These are phyloP conservation scores for Indicator maculatus DNA, from an alignment of 2,113 vertebrate genomes.

Conservation along the genomic window DNA sequence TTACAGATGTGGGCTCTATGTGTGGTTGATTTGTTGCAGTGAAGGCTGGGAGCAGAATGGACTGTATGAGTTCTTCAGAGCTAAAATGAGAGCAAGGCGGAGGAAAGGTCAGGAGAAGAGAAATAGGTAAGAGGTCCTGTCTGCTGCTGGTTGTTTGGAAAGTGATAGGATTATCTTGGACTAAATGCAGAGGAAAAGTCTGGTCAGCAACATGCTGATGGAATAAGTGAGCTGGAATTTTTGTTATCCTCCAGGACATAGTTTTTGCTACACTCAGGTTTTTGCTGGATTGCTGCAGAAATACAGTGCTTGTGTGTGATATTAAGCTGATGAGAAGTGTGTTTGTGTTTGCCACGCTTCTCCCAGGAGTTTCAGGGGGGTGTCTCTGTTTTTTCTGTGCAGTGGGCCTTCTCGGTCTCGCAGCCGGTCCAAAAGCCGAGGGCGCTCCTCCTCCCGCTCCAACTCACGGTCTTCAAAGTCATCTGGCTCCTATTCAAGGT, in stretches of 20 bases:
- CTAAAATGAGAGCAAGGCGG: slow-evolving; percentile 95
- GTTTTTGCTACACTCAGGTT: not conserved
- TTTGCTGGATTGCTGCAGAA: not conserved
- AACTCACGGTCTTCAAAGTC: slow-evolving; percentile 94
- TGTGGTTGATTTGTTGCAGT: slow-evolving; percentile 72
- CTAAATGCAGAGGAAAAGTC: not conserved
- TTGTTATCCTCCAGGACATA: not conserved
- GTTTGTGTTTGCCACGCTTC: not conserved
- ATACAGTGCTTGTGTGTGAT: not conserved
- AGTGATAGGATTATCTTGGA: not conserved
- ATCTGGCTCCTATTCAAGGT: slow-evolving; percentile 86
- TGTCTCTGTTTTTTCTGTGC: not conserved
- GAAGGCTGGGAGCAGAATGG: slow-evolving; percentile 99
- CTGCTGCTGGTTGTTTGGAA: not conserved
- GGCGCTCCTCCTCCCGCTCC: slow-evolving; percentile 91
- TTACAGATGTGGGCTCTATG: not conserved
- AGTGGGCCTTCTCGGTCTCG: slow-evolving; percentile 85
- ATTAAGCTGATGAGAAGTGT: not conserved
- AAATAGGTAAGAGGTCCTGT: slow-evolving; percentile 81
- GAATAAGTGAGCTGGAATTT: not conserved
- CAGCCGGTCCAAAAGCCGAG: slow-evolving; percentile 91
- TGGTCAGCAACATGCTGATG: not conserved
- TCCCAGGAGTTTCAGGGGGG: not conserved
- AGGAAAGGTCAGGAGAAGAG: slow-evolving; percentile 95
- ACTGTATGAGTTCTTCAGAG: slow-evolving; percentile 96